Base-by-base conservation (phyloP, 2,888 invertebrate species). In the Tillus elongatus region DNA sequence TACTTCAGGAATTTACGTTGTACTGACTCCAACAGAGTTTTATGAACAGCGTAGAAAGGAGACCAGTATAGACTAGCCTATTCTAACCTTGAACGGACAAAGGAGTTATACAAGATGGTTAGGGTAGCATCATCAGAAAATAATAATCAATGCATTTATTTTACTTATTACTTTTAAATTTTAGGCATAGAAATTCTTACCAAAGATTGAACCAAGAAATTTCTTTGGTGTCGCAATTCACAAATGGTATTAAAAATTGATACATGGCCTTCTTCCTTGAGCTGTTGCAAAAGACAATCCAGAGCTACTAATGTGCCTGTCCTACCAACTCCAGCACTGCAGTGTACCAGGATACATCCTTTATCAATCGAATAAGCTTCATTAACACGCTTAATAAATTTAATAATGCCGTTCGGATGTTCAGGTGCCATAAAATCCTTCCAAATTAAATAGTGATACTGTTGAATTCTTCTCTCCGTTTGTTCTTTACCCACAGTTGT, bases 351-450 rank as follows among this genome's bases (percentile, higher is more conserved):
- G 44, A 86, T 83, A 0, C 88, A 85, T 0, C 89, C 84, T 19
- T 82, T 81, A 62, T 88, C 86, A 38, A 77, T 71, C 2, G 82
- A 80, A 71, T 85, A 90, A 13, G 85, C 85, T 48, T 87, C 85
- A 65, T 90, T 90, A 39, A 92, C 82, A 46, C 89, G 72, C 67
- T 85, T 84, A 39, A 92, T 85, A 57, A 92, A 92, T 58, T 87
- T 85, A 35, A 92, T 77, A 53, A 93, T 84, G 19, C 91, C 91
- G 51, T 88, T 83, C 0, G 93, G 89, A 67, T 92, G 87, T 56
- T 95, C 93, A 0, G 95, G 93, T 1, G 93, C 93, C 63, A 88
- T 86, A 58, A 93, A 93, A 64, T 95, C 95, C 63, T 90, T 92
- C 95, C 95, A 95, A 51, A 88, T 85, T 35, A 91, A 74, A 69